These are phyloP conservation scores for Anastatus disparis DNA, from an alignment of 1,140 invertebrate genomes.

Conservation along the genomic window DNA sequence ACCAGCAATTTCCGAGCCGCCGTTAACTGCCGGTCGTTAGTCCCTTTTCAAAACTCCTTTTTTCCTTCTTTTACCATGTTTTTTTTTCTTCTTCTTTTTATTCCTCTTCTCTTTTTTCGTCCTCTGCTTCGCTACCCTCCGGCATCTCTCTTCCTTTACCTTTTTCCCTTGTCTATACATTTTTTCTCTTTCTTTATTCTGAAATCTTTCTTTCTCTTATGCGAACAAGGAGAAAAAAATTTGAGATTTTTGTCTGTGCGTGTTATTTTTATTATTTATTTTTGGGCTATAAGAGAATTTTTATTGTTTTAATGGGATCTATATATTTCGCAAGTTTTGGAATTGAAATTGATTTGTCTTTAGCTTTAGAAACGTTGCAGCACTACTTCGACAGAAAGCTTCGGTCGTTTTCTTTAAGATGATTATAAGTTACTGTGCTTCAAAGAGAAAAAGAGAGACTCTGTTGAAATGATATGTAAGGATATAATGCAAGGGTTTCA, in stretches of 20 bases:
- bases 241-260: background rate
- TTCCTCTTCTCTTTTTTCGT: conserved; percentile 14
- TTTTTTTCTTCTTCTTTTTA: conserved; percentile 8
- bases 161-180: background rate
- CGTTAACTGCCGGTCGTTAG: conserved; percentile 69
- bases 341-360: conserved; percentile 42
- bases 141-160: background rate
- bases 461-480: background rate
- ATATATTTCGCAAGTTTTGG: background rate
- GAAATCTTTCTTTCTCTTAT: background rate
- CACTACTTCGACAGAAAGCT: too few relatives aligned
- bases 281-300: conserved; percentile 38
- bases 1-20: conserved; percentile 69
- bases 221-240: too few relatives aligned
- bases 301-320: conserved; percentile 33
- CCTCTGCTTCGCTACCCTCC: conserved; percentile 32
- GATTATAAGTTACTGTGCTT: background rate
- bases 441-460: too few relatives aligned
- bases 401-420: conserved; percentile 14
- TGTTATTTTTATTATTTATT: conserved; percentile 15
- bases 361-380: conserved; percentile 19
- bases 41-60: conserved; percentile 69
- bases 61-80: conserved; percentile 46
- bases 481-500: background rate
- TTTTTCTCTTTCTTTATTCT: conserved; percentile 6